phyloP scores from a whole-genome alignment of 2,888 invertebrate species.

The Mamestra brassicae region DNA sequence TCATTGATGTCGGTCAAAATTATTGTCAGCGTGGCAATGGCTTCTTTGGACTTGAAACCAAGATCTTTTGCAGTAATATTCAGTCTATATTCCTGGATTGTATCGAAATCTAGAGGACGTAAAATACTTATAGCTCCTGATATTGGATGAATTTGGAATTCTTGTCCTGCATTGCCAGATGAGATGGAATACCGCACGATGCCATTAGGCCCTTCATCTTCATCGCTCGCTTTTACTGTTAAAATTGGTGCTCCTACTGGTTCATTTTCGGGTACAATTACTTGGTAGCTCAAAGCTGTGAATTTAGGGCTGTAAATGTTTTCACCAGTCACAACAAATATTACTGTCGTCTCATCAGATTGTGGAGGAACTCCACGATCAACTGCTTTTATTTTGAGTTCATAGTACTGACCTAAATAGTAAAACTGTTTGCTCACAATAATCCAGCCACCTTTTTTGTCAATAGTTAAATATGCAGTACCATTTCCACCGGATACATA shows the following conservation, averaged over 20 bases:
- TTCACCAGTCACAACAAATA: conserved; percentile 95
- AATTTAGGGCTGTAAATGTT: conserved; percentile 96
- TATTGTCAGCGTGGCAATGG: conserved; percentile 95
- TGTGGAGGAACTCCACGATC: conserved; percentile 97
- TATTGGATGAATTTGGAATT: conserved; percentile 94
- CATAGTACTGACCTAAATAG: conserved; percentile 92
- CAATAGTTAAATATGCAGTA: conserved; percentile 93
- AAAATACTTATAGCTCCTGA: conserved; percentile 95
- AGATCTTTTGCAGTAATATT: conserved; percentile 97
- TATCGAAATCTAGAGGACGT: conserved; percentile 96
- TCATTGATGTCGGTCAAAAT: conserved; percentile 98
- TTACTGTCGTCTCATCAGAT: conserved; percentile 94
- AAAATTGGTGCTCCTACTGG: conserved; percentile 96
- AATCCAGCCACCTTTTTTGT: conserved; percentile 95
- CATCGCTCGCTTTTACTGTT: conserved; percentile 96
- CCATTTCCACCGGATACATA: conserved; percentile 94
- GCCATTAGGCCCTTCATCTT: conserved; percentile 97
- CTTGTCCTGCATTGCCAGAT: conserved; percentile 95
- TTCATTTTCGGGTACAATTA: conserved; percentile 97
- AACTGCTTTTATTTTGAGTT: conserved; percentile 93
- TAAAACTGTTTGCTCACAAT: conserved; percentile 92
- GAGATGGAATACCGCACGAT: conserved; percentile 96
- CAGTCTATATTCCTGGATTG: conserved; percentile 95
- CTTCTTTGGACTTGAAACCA: conserved; percentile 94
- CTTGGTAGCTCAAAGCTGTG: conserved; percentile 96